Evolutionary conservation across 2,797 vertebrate species (phyloP).

Genomic region (Anas capensis): DNA sequence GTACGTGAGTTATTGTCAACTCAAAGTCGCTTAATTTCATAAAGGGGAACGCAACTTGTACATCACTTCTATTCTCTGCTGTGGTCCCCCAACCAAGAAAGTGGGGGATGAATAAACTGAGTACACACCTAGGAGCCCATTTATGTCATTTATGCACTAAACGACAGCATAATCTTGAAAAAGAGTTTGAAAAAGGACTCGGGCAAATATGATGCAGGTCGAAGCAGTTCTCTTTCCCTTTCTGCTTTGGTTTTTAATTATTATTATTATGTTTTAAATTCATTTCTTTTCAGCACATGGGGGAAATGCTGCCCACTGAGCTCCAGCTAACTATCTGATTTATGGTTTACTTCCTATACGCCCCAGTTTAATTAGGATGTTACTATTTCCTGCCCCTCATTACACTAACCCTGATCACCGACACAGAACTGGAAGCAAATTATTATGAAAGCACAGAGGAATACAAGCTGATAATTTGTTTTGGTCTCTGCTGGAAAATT

Average conservation of each 20-base stretch:
- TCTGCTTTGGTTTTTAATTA: neutral
- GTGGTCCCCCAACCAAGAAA: too few species aligned
- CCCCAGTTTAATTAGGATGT: conserved; percentile 45
- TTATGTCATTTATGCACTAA: too few species aligned
- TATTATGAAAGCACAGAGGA: conserved; percentile 37
- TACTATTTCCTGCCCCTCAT: conserved; percentile 50
- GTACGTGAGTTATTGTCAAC: neutral
- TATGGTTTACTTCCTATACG: conserved; percentile 18
- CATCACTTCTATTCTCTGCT: neutral
- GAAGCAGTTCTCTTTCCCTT: neutral
- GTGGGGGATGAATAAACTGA: accelerated
- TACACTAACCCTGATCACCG: neutral
- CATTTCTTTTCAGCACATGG: neutral
- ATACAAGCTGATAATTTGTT: conserved; percentile 43
- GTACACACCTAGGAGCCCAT: neutral
- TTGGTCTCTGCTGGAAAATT: conserved; percentile 49
- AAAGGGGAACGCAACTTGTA: neutral
- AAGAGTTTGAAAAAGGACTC: neutral
- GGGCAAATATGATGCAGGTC: accelerated
- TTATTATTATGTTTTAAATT: neutral
- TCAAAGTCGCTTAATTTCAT: neutral
- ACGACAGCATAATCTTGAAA: neutral
- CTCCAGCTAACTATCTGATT: conserved; percentile 18
- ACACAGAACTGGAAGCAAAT: conserved; percentile 31
- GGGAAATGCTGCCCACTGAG: neutral